Base-by-base conservation (phyloP, 2,113 vertebrate genomes). In the Xiphorhynchus elegans region DNA sequence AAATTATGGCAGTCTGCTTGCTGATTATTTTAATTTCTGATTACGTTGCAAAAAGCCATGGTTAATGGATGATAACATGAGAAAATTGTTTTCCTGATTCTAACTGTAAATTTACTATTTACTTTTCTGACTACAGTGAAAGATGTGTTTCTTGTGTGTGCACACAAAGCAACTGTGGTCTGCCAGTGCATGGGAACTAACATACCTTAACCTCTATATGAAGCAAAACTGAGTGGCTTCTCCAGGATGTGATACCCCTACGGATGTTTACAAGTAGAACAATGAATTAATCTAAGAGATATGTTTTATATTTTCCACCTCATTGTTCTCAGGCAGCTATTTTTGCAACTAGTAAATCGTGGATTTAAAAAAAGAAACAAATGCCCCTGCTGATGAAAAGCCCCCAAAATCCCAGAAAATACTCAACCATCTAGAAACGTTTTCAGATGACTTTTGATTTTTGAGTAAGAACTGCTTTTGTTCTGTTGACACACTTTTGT, bases 191-290 rank as follows among this genome's bases (percentile, higher is more conserved):
- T 90, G 95, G 88, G 96, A 97, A 97, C 62, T 33, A 91, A 75
- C 39, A 58, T 20, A 28, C 11, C n/a, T 84, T 69, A 83, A 82
- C 52, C 33, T 82, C 78, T 33, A 39, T 64, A 40, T 31, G 29
- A 39, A 76, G 76, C 39, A 42, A 95, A 97, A 97, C 88, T 26
- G 49, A 93, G 68, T 84, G 44, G 31, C 77, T 98, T 95, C 97
- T 97, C 94, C 96, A 96, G 97, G 96, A 93, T 96, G 92, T 93
- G 93, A 89, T 91, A 96, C 49, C 52, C 84, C 49, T 58, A 25
- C 7, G 40, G 88, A 92, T 95, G 73, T 97, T 98, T 98, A 97
- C 96, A 96, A 96, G 87, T 60, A 96, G 95, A 97, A 95, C 95
- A 97, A 92, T 92, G 69, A 94, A 97, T 95, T 96, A 83, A 93